phyloP scores from a whole-genome alignment of 2,797 vertebrate species.

The Galaxias olidus region DNA sequence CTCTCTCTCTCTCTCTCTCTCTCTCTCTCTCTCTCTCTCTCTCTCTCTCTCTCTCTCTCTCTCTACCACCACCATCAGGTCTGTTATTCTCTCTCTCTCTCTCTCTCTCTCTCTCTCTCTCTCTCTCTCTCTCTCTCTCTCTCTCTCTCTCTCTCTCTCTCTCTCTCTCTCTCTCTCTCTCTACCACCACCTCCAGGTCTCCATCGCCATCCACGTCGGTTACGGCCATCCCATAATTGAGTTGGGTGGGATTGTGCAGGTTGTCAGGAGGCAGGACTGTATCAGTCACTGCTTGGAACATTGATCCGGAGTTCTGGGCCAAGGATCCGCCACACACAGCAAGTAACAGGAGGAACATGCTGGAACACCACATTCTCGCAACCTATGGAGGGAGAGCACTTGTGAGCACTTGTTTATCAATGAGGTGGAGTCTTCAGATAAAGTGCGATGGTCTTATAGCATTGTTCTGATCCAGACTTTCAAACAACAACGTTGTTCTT shows the following conservation, averaged over 20 bases:
- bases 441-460: no score
- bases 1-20: no score
- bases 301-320: conserved; percentile 61
- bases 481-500: no score
- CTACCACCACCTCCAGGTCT: conserved; percentile 90
- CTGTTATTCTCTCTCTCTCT: background rate
- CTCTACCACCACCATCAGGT: background rate
- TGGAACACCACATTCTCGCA: conserved; percentile 43
- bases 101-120: background rate
- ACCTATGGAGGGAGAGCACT: conserved; percentile 15
- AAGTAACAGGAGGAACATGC: conserved; percentile 40
- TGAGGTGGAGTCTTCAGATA: background rate
- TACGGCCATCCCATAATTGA: conserved; percentile 93
- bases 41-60: background rate
- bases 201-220: conserved; percentile 90
- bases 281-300: conserved; percentile 81
- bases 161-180: conserved; percentile 69
- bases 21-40: no score
- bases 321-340: background rate
- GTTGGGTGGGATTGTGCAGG: conserved; percentile 88
- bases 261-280: conserved; percentile 82
- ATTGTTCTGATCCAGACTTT: no score
- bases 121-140: background rate
- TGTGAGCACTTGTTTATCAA: background rate
- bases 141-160: background rate